Evolutionary conservation across 2,113 vertebrate species (phyloP).

Genomic region (Petromus typicus): DNA sequence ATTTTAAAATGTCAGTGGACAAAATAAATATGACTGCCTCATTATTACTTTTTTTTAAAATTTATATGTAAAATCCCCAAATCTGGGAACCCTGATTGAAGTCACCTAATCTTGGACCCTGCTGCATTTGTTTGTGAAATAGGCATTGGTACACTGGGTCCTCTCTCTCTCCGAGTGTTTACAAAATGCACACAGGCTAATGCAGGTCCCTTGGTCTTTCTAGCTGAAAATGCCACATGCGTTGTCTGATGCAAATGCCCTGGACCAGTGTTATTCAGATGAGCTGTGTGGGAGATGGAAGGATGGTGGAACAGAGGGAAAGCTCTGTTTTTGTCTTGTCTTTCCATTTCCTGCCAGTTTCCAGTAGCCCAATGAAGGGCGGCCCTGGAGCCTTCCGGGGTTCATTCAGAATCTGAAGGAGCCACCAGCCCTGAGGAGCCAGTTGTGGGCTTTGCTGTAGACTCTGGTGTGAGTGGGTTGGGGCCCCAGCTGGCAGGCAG

Average conservation of each 20-base stretch:
- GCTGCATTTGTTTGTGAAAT: slow-evolving; percentile 7
- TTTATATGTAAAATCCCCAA: not conserved
- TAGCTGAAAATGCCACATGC: not conserved
- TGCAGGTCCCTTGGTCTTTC: not conserved
- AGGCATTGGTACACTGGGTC: not conserved
- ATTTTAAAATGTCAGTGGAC: slow-evolving; percentile 52
- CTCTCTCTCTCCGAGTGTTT: not conserved
- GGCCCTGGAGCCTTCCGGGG: not conserved
- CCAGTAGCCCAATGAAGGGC: not conserved
- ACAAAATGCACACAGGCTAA: not conserved
- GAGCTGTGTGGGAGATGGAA: not conserved
- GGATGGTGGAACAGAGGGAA: not conserved
- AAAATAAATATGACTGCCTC: not conserved
- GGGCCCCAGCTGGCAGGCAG: not conserved
- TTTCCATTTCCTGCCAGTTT: slow-evolving; percentile 10
- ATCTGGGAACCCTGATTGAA: not conserved
- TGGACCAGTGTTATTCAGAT: not conserved
- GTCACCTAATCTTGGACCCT: not conserved
- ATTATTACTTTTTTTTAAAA: not conserved
- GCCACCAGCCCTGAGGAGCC: not conserved
- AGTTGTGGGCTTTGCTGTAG: not conserved
- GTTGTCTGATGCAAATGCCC: not conserved
- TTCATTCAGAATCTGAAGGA: not conserved
- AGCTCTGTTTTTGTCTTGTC: not conserved
- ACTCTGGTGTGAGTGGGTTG: not conserved